Evolutionary conservation across 2,888 invertebrate species (phyloP), one percentile per base, ranked within the genome.

Genomic region (Onthophagus sagittarius): DNA sequence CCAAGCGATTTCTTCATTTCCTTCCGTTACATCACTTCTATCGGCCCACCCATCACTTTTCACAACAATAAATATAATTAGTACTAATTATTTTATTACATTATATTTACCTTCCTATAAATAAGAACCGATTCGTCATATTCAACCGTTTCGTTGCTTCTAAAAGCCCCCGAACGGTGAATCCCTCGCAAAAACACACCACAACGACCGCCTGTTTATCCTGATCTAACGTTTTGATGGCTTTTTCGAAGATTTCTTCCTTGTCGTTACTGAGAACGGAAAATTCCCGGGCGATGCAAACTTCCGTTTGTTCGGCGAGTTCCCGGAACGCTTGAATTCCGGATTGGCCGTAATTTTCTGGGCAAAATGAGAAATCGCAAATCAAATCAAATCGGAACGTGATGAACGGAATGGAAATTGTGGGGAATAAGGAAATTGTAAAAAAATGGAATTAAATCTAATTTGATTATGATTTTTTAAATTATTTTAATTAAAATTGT

Each of bases 101-200:
- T 13, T 7, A 64, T 62, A 23, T 77, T 82, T 83, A 92, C 92
- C 89, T 93, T 83, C 90, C 92, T 78, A 92, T 87, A 81, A 93
- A 88, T 71, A 91, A 85, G 79, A 91, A 91, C 75, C 89, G 85
- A 64, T 89, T 88, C 15, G 87, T 88, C 73, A 88, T 85, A 77
- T 88, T 88, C 64, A 88, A 84, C 62, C 90, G 84, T 76, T 86
- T 85, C 5, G 90, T 88, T 4, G 92, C 92, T 75, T 86, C 86
- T 76, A 93, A 86, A 63, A 93, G 86, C 13, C 90, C 89, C 72
- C 90, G 85, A 75, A 93, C 90, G 0, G 93, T 92, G 82, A 88
- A 86, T 0, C 94, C 94, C 83, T 94, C 93, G 85, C 94, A 94
- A 88, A 94, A 94, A 83, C 94, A 94, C 14, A 93, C 90, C 71